Evolutionary conservation across 2,113 vertebrate species (phyloP).

Genomic region (Thamnaconus septentrionalis): DNA sequence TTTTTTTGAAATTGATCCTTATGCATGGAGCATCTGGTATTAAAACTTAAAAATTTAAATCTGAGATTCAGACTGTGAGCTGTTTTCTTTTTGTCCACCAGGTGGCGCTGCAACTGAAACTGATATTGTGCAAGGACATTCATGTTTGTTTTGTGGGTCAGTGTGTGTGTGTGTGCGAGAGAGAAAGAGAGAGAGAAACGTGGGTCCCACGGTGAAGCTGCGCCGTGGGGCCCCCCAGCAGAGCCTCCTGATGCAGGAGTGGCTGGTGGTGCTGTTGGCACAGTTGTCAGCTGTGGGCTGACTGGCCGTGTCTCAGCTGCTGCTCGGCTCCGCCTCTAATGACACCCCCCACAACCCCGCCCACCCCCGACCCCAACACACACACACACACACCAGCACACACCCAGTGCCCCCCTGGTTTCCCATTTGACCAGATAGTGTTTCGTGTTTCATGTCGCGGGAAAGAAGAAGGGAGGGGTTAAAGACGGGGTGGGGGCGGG

Average conservation of each 20-base stretch:
- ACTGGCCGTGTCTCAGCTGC: slow-evolving; percentile 85
- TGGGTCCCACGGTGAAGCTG: slow-evolving; percentile 33
- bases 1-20: no score
- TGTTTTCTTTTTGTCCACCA: no score
- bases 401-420: slow-evolving; percentile 38
- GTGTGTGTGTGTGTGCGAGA: no score
- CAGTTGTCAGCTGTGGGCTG: slow-evolving; percentile 83
- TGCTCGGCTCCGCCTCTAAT: slow-evolving; percentile 75
- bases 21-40: no score
- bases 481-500: neutral
- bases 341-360: slow-evolving; percentile 58
- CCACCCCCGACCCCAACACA: slow-evolving; percentile 40
- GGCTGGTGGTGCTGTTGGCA: slow-evolving; percentile 39
- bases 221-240: slow-evolving; percentile 15
- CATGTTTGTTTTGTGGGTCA: no score
- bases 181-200: no score
- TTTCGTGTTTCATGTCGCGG: slow-evolving; percentile 39
- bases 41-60: no score
- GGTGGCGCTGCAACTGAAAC: no score
- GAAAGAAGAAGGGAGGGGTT: slow-evolving; percentile 10
- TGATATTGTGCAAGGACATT: no score
- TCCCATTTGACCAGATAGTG: slow-evolving; percentile 69
- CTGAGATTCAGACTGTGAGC: no score
- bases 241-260: slow-evolving; percentile 34
- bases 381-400: slow-evolving; percentile 36